Base-by-base conservation (phyloP, 2,797 vertebrate genomes). In the Hapalemur alaotrensis region DNA sequence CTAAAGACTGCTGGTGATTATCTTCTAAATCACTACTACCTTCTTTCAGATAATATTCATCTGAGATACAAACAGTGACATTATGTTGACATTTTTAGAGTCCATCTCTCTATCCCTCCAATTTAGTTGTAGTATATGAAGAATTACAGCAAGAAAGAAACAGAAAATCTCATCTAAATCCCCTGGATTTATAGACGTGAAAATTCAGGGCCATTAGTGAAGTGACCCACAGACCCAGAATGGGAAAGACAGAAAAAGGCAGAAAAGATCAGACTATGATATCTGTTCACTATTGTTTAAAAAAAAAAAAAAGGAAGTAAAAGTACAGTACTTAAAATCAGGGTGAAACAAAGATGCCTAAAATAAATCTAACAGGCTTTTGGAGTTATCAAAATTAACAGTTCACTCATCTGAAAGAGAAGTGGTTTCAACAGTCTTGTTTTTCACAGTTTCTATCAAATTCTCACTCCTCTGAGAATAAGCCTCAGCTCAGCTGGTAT, bases 371-470 rank as follows among this genome's bases (percentile, higher is more conserved):
- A 92, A 73, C 1, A 46, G 32, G 57, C 5, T 73, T 54, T 35
- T 72, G 32, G 48, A 91, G 57, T 70, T 73, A 92, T 11, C 65
- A 50, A 82, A 84, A 83, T 63, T 73, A 96, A 41, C 48, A 87
- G 9, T 54, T 61, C 69, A 75, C 20, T 38, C 80, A 41, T 94
- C 43, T 41, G 17, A 88, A 94, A 80, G 10, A 89, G 52, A 96
- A 79, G 65, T 52, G n/a, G 13, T 89, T 89, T 79, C 79, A 95
- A 73, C 4, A 79, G 69, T 38, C 48, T 85, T 69, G 28, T 46
- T 95, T 97, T 35, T 94, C 75, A 65, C 0, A 22, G 25, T 91
- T 91, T 79, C 89, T 84, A 87, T 48, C 52, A 82, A 81, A 72
- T 80, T 78, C 50, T 96, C 86, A 57, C 18, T 61, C 61, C 63